Conservation (phyloP, 2,113 vertebrate species). For the Pungitius pungitius region DNA sequence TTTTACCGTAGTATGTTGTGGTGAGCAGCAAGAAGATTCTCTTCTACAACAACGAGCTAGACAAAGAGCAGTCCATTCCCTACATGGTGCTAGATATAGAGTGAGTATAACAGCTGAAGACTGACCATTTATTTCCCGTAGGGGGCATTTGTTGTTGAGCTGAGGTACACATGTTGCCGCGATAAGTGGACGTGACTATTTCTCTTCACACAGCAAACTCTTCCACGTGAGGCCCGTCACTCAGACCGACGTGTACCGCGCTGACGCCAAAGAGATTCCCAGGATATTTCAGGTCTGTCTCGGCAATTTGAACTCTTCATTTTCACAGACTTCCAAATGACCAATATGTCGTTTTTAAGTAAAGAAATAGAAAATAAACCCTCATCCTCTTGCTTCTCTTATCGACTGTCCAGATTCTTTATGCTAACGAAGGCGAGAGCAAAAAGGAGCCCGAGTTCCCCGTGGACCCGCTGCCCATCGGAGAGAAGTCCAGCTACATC, state of each 20-base stretch:
- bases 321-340: background rate
- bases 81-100: slow-evolving; percentile 99
- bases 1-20: slow-evolving; percentile 88
- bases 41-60: slow-evolving; percentile 97
- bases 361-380: background rate
- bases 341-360: background rate
- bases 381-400: background rate
- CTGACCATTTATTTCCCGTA: background rate
- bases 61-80: slow-evolving; percentile 96
- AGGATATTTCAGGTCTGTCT: slow-evolving; percentile 95
- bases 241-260: slow-evolving; percentile 97
- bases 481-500: slow-evolving; percentile 97
- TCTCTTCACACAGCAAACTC: slow-evolving; percentile 86
- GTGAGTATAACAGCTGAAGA: slow-evolving; percentile 81
- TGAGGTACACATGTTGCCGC: background rate
- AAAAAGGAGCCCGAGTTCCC: slow-evolving; percentile 96
- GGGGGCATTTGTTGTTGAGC: background rate
- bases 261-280: slow-evolving; percentile 97
- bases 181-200: background rate
- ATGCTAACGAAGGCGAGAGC: slow-evolving; percentile 98
- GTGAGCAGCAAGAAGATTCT: slow-evolving; percentile 99
- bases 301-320: background rate
- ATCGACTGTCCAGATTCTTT: slow-evolving; percentile 85
- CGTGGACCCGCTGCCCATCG: slow-evolving; percentile 87
- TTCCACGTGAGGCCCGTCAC: slow-evolving; percentile 98